Evolutionary conservation across 2,113 vertebrate genomes (phyloP).

Genomic region (Leptobrachium ailaonicum): DNA sequence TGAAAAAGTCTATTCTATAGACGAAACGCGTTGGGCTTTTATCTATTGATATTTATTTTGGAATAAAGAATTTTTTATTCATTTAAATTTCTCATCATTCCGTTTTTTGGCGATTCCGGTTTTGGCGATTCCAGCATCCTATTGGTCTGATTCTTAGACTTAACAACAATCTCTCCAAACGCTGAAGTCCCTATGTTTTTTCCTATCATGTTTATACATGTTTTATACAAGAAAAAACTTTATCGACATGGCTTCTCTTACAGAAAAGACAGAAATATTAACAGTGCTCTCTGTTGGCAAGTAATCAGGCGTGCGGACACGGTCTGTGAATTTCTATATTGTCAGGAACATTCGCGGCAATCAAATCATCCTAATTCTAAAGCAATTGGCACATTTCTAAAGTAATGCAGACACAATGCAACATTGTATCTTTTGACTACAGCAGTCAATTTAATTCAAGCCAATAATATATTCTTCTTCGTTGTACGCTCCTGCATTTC

Average conservation of each 20-base stretch:
- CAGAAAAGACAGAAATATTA: slow-evolving; percentile 7
- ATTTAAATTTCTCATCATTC: no score
- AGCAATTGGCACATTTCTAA: background rate
- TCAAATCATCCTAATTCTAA: slow-evolving; percentile 16
- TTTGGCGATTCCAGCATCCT: no score
- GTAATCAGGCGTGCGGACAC: background rate
- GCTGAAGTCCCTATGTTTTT: no score
- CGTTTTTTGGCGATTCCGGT: no score
- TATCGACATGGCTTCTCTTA: background rate
- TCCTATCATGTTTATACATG: no score
- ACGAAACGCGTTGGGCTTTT: no score
- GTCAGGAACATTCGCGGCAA: slow-evolving; percentile 7
- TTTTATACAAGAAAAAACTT: background rate
- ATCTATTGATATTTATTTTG: no score
- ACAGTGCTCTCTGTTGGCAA: slow-evolving; percentile 1
- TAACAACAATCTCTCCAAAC: no score
- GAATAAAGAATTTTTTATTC: no score
- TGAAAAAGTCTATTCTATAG: no score
- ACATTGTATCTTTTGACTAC: slow-evolving; percentile 5
- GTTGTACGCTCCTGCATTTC: background rate
- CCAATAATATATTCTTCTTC: background rate
- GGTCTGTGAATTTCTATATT: background rate
- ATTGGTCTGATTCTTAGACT: no score
- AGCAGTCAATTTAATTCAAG: slow-evolving; percentile 9
- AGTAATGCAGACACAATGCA: background rate